These are phyloP conservation scores for Rotaria socialis DNA, from an alignment of 2,888 invertebrate species.

Conservation along the genomic window DNA sequence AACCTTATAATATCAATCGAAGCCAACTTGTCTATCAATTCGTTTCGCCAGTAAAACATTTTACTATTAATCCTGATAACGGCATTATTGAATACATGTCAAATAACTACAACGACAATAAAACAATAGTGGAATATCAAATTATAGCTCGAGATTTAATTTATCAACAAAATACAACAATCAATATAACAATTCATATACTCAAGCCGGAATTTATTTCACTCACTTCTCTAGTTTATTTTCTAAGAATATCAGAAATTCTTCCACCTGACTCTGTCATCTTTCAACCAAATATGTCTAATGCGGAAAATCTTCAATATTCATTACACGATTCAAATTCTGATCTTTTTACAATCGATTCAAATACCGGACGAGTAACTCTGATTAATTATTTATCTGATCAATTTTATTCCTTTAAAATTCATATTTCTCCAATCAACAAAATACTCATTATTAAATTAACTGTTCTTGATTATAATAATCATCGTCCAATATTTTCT, in stretches of 20 bases:
- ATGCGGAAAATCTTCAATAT: neutral
- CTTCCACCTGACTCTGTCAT: neutral
- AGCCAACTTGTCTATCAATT: neutral
- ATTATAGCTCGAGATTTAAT: neutral
- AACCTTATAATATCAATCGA: neutral
- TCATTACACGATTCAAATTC: neutral
- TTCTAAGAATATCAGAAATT: slow-evolving; percentile 7
- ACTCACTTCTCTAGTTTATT: neutral
- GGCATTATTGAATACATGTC: neutral
- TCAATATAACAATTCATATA: neutral
- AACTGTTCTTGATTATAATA: neutral
- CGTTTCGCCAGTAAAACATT: neutral
- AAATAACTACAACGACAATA: neutral
- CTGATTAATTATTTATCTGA: neutral
- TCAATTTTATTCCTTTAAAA: neutral
- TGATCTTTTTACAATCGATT: neutral
- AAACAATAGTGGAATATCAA: neutral
- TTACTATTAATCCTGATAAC: neutral
- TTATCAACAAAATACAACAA: neutral
- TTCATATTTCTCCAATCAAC: neutral
- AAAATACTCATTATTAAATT: neutral
- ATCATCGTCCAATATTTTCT: neutral
- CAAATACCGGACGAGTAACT: neutral
- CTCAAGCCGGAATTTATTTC: neutral
- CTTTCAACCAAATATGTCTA: neutral